Evolutionary conservation across 2,113 vertebrate species (phyloP), one percentile per base, ranked within the genome.

Genomic region (Pituophis catenifer): DNA sequence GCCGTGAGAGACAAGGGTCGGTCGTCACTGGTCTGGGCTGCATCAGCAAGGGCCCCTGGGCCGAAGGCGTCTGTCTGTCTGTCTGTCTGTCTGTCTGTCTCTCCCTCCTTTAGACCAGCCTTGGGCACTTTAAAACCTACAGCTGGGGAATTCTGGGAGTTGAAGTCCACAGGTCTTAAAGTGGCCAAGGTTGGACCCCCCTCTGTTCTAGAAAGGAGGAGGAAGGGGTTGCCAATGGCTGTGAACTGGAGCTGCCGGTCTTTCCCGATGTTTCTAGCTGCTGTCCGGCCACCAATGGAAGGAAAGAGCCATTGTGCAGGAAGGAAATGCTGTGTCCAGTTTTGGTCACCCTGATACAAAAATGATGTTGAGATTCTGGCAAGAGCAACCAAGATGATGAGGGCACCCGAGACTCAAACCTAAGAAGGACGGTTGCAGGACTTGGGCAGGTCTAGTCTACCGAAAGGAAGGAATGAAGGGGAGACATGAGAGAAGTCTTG

Each of bases 361-460:
- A 65, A n/a, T 29, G 62, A 29, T 11, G 59, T 1, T 0, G 59
- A 62, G 59, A 62, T 23, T 1, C 24, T 62, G 0, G 59, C 5
- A 62, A 12, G 24, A 62, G 9, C 59, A 29, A 0, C 59, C 4
- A 0, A 26, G 26, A 62, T 1, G 10, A 62, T 62, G 0, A 62
- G 24, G 59, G 59, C 1, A 62, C 24, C 1, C 1, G 59, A 62
- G 59, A 8, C 24, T 11, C 11, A 62, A 62, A 11, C 24, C 3
- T 29, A 29, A 0, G 0, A 62, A 0, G 3, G 1, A 62, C 1
- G 1, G 59, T 1, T 62, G 26, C 62, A 29, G 62, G 62, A 65
- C 5, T 26, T 65, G 10, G 62, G 26, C 0, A 5, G 1, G 62
- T 11, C 26, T 5, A 29, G 59, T 12, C 26, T 29, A 29, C 1